Base-by-base conservation (phyloP, 1,140 invertebrate species). In the Saxidomus purpurata region DNA sequence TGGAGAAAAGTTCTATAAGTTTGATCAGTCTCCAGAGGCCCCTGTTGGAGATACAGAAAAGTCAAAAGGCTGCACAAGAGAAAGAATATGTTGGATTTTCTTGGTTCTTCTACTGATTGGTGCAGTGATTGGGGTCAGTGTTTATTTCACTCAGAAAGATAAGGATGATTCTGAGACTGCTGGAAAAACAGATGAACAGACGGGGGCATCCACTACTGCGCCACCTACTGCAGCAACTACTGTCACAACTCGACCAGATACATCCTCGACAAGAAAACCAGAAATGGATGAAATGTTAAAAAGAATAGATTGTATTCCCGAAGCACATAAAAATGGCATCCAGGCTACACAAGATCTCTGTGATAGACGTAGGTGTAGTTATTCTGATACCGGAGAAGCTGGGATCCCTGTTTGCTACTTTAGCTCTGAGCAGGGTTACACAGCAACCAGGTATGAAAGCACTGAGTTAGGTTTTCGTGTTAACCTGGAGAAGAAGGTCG, bases 271-370 rank as follows among this genome's bases (percentile, higher is more conserved):
- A 19, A 52, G 9, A 38, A 83, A 47, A 83, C 84, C 79, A 67
- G 71, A 49, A 43, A 59, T 43, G 6, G 69, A 82, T 34, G 34
- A 52, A 19, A 47, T 80, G n/a, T n/a, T 55, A 1, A 80, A 87
- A 43, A 81, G 92, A 71, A 90, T 94, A 2, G 90, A 94, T 67
- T 94, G 93, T 63, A 90, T 90, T 67, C 93, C 92, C 0, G 93
- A 94, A 79, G 81, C 79, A 31, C 69, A 77, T 9, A 89, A 90
- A 25, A 49, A 80, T 1, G 34, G 81, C 34, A 79, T 89, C 0
- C 76, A 81, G 63, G 76, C 90, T 4, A 93, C 90, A 9, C 55
- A 77, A 77, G 90, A 90, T 47, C 77, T 83, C 40, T 94, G 93
- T 34, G 87, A 92, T 36, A 19, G 43, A 17, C 82, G 93, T 22